Evolutionary conservation across 2,888 invertebrate species (phyloP), one percentile per base, ranked within the genome.

Genomic region (Leptogaster cylindrica): DNA sequence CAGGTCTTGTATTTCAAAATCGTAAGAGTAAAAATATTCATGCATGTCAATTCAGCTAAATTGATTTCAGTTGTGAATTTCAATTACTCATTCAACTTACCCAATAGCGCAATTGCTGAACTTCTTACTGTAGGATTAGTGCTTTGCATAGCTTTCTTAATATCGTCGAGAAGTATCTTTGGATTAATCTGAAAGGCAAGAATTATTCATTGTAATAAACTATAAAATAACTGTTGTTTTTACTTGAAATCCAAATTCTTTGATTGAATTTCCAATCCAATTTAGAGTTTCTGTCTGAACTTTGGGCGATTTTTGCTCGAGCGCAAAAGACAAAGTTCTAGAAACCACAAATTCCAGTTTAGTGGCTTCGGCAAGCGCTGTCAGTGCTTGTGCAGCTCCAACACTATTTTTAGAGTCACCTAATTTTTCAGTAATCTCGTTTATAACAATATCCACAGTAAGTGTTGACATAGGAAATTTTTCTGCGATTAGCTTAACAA

Each of bases 251-350:
- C 96, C 95, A 83, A 95, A 96, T 77, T 95, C 95, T 75, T 88
- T 87, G 3, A 96, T 84, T 0, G 93, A 89, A 39, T 81, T 85
- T 1, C 88, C 82, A 70, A 94, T 84, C 95, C 95, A 96, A 67
- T 85, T 84, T 64, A 95, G 84, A 66, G 92, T 85, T 79, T 95
- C 95, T 0, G 91, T 88, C 76, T 94, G 93, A 39, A 94, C 92
- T 81, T 95, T 95, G 0, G 95, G 95, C 76, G 91, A 95, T 81
- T 94, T 95, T 79, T 95, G 93, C 73, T 87, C 88, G 79, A 94
- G 92, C 0, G 93, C 91, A 76, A 87, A 89, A 2, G 87, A 84
- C 20, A 93, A 80, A 0, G 90, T 87, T 76, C 89, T 88, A 28
- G 85, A 85, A 1, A 91, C 85, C 0, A 94, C 87, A 71, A 88